These are phyloP conservation scores for Diglossa cyanea DNA, from an alignment of 2,797 vertebrate genomes.

Conservation along the genomic window DNA sequence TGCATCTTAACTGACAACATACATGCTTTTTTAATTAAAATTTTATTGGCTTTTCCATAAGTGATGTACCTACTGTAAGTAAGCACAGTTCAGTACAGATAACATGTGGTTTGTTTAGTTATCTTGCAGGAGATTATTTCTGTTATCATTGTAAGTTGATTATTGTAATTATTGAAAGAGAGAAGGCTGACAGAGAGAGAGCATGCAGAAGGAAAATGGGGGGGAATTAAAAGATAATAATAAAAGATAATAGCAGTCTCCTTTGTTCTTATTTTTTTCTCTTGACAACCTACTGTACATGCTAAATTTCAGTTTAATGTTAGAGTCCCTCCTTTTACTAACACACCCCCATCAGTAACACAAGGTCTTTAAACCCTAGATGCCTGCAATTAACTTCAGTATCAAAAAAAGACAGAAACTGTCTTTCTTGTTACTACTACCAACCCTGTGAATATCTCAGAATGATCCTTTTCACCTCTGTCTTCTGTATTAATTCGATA, in stretches of 20 bases:
- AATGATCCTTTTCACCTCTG: not conserved
- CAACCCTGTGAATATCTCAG: not conserved
- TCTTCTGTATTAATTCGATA: not conserved
- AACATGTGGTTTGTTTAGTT: constrained; percentile 66
- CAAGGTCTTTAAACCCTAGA: constrained; percentile 34
- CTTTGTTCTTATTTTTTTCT: constrained; percentile 65
- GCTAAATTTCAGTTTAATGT: constrained; percentile 54
- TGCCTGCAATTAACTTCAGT: constrained; percentile 45
- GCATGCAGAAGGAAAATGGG: constrained; percentile 30
- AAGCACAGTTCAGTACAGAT: constrained; percentile 46
- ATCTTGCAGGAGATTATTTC: constrained; percentile 69
- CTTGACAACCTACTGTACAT: constrained; percentile 48
- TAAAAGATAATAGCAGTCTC: constrained; percentile 65
- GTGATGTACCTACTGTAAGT: constrained; percentile 56
- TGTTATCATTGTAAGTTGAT: constrained; percentile 71
- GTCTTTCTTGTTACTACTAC: not conserved
- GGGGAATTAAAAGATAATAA: constrained; percentile 66
- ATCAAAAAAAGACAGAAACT: not conserved
- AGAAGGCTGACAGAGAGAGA: constrained; percentile 46
- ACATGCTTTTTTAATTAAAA: constrained; percentile 66
- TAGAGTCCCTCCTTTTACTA: constrained; percentile 39
- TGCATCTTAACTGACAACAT: constrained; percentile 50
- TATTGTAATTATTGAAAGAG: constrained; percentile 72
- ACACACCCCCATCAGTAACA: constrained; percentile 4
- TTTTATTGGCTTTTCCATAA: constrained; percentile 67